Evolutionary conservation across 1,140 invertebrate genomes (phyloP).

Genomic region (Drosophila equinoxialis): DNA sequence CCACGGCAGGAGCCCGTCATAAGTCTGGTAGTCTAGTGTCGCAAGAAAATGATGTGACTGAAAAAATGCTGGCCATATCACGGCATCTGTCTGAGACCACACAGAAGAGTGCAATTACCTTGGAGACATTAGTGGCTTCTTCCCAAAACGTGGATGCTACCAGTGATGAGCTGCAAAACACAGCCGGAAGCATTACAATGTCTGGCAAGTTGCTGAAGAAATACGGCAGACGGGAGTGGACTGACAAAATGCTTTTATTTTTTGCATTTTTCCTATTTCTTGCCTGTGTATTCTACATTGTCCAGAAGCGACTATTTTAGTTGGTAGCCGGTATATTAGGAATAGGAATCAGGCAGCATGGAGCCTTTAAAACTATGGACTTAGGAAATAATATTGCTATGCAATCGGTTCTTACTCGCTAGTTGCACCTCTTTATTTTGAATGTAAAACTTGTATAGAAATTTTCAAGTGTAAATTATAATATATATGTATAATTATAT

Average conservation of each 20-base stretch:
- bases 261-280: slow-evolving; percentile 96
- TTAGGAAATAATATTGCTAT: not conserved
- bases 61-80: slow-evolving; percentile 92
- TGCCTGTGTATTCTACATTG: slow-evolving; percentile 94
- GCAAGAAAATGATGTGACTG: slow-evolving; percentile 87
- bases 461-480: slow-evolving; percentile 25
- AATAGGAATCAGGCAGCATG: not conserved
- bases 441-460: slow-evolving; percentile 26
- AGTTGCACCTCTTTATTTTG: slow-evolving; percentile 45
- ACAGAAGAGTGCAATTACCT: slow-evolving; percentile 91
- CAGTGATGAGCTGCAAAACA: slow-evolving; percentile 92
- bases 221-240: slow-evolving; percentile 96
- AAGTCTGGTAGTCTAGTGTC: slow-evolving; percentile 75
- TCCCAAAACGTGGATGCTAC: slow-evolving; percentile 88
- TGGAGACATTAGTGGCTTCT: slow-evolving; percentile 90
- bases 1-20: slow-evolving; percentile 46
- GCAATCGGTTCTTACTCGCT: slow-evolving; percentile 3
- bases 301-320: slow-evolving; percentile 94
- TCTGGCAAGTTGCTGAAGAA: slow-evolving; percentile 96
- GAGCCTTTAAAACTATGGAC: slow-evolving; percentile 18
- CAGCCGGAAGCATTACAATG: slow-evolving; percentile 93
- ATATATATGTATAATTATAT: slow-evolving; percentile 17
- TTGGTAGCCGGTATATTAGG: slow-evolving; percentile 19
- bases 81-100: slow-evolving; percentile 93
- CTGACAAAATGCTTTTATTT: slow-evolving; percentile 95